Evolutionary conservation across 2,113 vertebrate species (phyloP).

Genomic region (Mystacornis crossleyi): DNA sequence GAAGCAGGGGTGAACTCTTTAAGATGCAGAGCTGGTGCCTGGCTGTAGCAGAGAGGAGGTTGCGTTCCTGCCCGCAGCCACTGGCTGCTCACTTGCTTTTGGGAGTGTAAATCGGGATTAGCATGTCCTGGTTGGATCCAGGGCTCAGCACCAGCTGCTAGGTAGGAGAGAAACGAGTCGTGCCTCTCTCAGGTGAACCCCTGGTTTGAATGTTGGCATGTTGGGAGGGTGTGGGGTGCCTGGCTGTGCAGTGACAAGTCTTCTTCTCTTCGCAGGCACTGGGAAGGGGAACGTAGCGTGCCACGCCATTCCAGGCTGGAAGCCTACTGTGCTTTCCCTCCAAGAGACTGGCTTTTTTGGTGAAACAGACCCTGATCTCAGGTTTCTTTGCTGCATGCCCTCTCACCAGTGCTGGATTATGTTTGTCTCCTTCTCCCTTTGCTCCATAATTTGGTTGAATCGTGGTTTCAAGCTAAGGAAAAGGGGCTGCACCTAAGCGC

Average conservation of each 20-base stretch:
- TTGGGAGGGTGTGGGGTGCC: background rate
- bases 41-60: background rate
- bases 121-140: background rate
- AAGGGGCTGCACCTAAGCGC: constrained; percentile 67
- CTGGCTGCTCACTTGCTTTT: background rate
- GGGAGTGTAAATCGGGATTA: background rate
- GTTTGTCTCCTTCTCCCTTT: constrained; percentile 84
- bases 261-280: constrained; percentile 3
- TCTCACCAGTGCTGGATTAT: constrained; percentile 78
- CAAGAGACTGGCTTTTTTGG: background rate
- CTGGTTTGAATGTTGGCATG: background rate
- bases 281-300: background rate
- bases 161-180: background rate
- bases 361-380: background rate
- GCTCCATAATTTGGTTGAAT: constrained; percentile 88
- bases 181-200: background rate
- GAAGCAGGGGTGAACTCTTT: background rate
- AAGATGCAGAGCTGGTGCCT: constrained; percentile 1
- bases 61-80: background rate
- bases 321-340: background rate
- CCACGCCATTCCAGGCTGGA: background rate
- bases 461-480: constrained; percentile 88
- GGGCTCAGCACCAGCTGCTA: background rate
- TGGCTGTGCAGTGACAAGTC: background rate
- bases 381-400: constrained; percentile 8